A percentile compares a stretch with the other conserved stretches of the same genome.
Conservation (phyloP, 2,888 invertebrate genomes). For the Taenaris catops region DNA sequence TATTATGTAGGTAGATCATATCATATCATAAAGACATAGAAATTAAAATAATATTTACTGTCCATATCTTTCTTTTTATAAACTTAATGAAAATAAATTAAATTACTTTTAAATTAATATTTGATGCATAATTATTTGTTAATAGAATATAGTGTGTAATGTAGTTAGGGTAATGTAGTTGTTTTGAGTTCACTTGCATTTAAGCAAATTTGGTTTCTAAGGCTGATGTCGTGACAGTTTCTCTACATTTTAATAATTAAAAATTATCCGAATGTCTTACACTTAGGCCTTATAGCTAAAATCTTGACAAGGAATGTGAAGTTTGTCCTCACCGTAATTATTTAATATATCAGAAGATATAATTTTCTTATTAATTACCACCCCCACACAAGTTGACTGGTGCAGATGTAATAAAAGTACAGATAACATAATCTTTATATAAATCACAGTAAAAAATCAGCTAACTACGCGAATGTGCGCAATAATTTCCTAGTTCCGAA, state of each 20-base stretch:
- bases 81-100: too few species aligned
- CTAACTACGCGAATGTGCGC: slow-evolving; percentile 76
- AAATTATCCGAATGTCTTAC: slow-evolving; percentile 16
- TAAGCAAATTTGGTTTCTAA: too few species aligned
- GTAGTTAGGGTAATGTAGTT: too few species aligned
- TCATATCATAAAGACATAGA: too few species aligned
- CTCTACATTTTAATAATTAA: slow-evolving; percentile 5
- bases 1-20: slow-evolving; percentile 21
- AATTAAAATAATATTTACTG: too few species aligned
- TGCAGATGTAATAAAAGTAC: slow-evolving; percentile 21
- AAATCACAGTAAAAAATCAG: slow-evolving; percentile 73
- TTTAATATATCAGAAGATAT: slow-evolving; percentile 18
- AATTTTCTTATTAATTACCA: slow-evolving; percentile 18
- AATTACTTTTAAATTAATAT: too few species aligned
- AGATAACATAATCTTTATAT: slow-evolving; percentile 45
- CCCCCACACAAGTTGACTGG: slow-evolving; percentile 14
- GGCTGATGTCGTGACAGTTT: not conserved
- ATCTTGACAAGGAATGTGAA: slow-evolving; percentile 18
- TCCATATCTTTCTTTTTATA: too few species aligned
- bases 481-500: slow-evolving; percentile 52
- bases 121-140: too few species aligned
- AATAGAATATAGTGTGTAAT: too few species aligned
- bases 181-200: too few species aligned
- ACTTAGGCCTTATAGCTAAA: slow-evolving; percentile 20
- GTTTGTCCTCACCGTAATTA: slow-evolving; percentile 12